Evolutionary conservation across 2,113 vertebrate genomes (phyloP), one percentile per base, ranked within the genome.

Genomic region (Mesitornis unicolor): DNA sequence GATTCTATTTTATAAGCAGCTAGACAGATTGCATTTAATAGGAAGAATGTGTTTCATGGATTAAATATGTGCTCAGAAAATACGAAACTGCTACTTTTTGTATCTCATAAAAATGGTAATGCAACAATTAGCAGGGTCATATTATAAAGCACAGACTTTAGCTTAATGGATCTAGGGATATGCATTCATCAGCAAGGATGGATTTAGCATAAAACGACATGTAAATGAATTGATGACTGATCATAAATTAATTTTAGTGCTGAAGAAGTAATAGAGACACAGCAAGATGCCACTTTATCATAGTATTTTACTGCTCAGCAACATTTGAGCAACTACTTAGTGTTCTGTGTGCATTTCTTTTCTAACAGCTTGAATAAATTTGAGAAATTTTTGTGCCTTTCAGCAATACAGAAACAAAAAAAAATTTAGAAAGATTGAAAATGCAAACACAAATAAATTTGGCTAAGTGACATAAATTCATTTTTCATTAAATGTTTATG

Each of bases 201-300:
- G 98, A 98, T 99, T 99, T 98, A 97, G 98, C 96, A 97, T 98
- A 98, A 99, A 99, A 99, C 14, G 98, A 98, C 98, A 99, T 99
- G 98, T 98, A 99, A 99, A 99, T 99, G 98, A 99, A 98, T 98
- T 98, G 97, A 98, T 98, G 97, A 98, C 97, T 98, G 98, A 98
- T 98, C 98, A 98, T 99, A 99, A 99, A 99, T 99, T 99, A 99
- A 98, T 98, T 99, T 99, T 99, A 99, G 98, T 98, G 98, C 97
- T 98, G 97, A 98, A 97, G 97, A 98, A 98, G 96, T 98, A 98
- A 98, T 98, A 96, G 97, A 98, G 96, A 97, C 93, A 98, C 97
- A 98, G 97, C 96, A 97, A 98, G 98, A 98, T 98, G 97, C 97
- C 97, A 98, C 97, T 98, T 98, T 98, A 98, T 98, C 98, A 95